These are phyloP conservation scores for Pecten maximus DNA, from an alignment of 2,888 invertebrate species.

Conservation along the genomic window DNA sequence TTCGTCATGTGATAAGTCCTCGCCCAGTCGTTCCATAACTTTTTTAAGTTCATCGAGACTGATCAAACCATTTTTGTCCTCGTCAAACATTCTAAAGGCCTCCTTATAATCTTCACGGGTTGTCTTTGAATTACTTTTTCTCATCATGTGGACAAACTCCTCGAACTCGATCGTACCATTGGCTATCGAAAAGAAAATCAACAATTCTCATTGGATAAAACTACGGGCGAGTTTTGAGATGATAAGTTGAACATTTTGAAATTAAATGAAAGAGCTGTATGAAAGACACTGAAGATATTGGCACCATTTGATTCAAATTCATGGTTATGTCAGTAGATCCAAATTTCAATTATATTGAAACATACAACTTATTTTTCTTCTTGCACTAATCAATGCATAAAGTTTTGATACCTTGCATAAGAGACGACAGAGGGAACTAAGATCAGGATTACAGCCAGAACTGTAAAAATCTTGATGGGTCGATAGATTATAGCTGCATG, in stretches of 20 bases:
- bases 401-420: too few species aligned
- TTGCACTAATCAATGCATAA: too few species aligned
- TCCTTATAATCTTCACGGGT: constrained; percentile 99
- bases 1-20: constrained; percentile 99
- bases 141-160: constrained; percentile 99
- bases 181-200: constrained; percentile 85
- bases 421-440: too few species aligned
- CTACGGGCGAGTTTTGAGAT: too few species aligned
- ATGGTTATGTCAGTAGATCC: neutral
- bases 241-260: too few species aligned
- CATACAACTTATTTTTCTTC: too few species aligned
- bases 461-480: too few species aligned
- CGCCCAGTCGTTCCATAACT: constrained; percentile 99
- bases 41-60: constrained; percentile 98
- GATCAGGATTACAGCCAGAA: too few species aligned
- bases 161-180: constrained; percentile 99
- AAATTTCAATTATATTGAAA: too few species aligned
- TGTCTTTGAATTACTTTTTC: constrained; percentile 99
- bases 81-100: constrained; percentile 98
- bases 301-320: neutral
- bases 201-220: neutral
- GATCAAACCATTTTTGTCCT: constrained; percentile 99
- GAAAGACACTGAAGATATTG: neutral
- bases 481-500: too few species aligned
- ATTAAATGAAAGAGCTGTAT: too few species aligned